These are phyloP conservation scores for Macaca mulatta DNA, from an alignment of 2,113 vertebrate species.

Conservation along the genomic window DNA sequence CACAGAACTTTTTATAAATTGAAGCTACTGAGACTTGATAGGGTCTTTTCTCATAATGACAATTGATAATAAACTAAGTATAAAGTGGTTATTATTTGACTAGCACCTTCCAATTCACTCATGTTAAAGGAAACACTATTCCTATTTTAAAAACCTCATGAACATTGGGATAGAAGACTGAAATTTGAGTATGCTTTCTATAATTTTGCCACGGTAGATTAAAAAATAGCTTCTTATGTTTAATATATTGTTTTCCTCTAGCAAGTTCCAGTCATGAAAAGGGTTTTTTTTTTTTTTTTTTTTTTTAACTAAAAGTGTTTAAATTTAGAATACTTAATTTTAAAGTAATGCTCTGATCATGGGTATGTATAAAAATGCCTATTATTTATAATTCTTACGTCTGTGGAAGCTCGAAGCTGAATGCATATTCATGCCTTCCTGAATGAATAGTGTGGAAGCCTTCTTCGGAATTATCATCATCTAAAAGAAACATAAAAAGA, in stretches of 20 bases:
- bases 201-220: not conserved
- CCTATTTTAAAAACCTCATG: not conserved
- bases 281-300: slow-evolving; percentile 82
- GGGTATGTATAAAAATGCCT: not conserved
- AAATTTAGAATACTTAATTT: slow-evolving; percentile 55
- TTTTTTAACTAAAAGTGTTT: slow-evolving; percentile 54
- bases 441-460: slow-evolving; percentile 97
- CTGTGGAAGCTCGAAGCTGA: slow-evolving; percentile 99
- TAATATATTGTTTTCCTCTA: slow-evolving; percentile 69
- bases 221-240: slow-evolving; percentile 81
- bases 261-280: slow-evolving; percentile 82
- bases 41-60: not conserved
- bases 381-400: slow-evolving; percentile 88
- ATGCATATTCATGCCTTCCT: slow-evolving; percentile 99
- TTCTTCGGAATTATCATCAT: slow-evolving; percentile 98
- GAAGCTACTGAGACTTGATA: not conserved
- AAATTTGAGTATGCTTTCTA: slow-evolving; percentile 1
- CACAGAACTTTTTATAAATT: not conserved
- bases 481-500: slow-evolving; percentile 81
- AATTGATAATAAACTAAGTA: not conserved
- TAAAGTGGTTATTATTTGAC: not conserved
- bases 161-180: not conserved
- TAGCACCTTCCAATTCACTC: not conserved
- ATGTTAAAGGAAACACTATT: not conserved
- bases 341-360: not conserved